A percentile compares a stretch with the other conserved stretches of the same genome.
Conservation (phyloP, 2,888 invertebrate species). For the Athalia circularis region DNA sequence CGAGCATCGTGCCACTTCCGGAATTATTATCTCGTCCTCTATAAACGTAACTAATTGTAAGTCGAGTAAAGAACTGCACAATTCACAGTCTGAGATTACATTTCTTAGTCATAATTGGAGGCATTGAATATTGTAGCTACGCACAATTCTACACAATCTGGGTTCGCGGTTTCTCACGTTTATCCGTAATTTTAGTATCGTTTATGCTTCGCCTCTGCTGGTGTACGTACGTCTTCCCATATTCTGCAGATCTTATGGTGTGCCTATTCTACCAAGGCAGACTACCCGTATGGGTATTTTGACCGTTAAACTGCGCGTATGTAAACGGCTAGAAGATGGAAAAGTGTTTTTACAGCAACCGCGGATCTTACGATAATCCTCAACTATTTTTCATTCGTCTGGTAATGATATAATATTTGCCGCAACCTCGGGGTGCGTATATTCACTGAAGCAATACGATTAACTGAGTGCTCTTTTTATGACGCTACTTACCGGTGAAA, state of each 20-base stretch:
- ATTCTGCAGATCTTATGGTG: too few relatives aligned
- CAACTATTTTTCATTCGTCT: conserved; percentile 23
- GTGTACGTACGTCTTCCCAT: neutral
- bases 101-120: conserved; percentile 15
- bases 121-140: conserved; percentile 10
- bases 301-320: neutral
- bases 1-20: too few relatives aligned
- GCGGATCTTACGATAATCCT: neutral
- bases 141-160: neutral
- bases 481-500: neutral
- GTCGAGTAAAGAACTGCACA: neutral
- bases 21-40: too few relatives aligned
- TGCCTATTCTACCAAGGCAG: too few relatives aligned
- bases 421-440: neutral
- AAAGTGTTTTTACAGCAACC: neutral
- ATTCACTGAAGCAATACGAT: neutral
- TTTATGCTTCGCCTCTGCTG: conserved; percentile 12
- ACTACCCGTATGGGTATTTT: neutral
- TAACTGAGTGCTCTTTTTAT: neutral
- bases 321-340: neutral
- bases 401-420: neutral
- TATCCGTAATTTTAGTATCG: conserved; percentile 33
- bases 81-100: too few relatives aligned
- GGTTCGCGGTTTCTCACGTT: conserved; percentile 41
- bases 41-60: neutral